Base-by-base conservation (phyloP, 2,888 invertebrate species). In the Agriopis aurantiaria region DNA sequence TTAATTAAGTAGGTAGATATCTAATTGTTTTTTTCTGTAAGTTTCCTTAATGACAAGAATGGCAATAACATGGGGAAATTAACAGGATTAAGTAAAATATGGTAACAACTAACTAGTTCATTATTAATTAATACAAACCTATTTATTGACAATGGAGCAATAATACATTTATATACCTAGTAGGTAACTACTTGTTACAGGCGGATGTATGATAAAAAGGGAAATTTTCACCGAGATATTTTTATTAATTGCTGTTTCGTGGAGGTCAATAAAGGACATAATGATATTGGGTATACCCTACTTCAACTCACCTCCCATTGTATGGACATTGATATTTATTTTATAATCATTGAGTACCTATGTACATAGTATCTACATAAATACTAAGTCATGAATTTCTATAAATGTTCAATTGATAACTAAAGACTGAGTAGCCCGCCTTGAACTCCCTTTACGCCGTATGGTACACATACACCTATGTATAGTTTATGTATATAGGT, bases 391-490 rank as follows among this genome's bases (percentile, higher is more conserved):
- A 43, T 33, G 10, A 33, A 58, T 58, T 46, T 58, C 12, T 11
- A 48, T 46, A 8, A 11, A 58, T 58, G 33, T 33, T 33, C 23
- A 33, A 46, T 14, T 58, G 23, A 10, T 11, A 3, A 45, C 58
- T 58, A 58, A 48, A 33, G 8, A 49, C 14, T 10, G 7, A 59
- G 48, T 11, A 49, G 49, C 41, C 60, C 69, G 53, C 68, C 68
- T 71, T 71, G 71, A 74, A 71, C 65, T 65, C 67, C 53, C 10
- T 7, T 57, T 12, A 66, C 43, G 33, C n/a, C 57, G 48, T 40
- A 49, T 11, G 4, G 23, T 14, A 46, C 23, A 11, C 12, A 58
- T 14, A n/a, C n/a, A 49, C 49, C 8, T 49, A 14, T 14, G 14
- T 23, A 59, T 46, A 58, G 7, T n/a, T 23, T 71, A 71, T 62